These are phyloP conservation scores for Drosophila lowei DNA, from an alignment of 1,140 invertebrate genomes.

Conservation along the genomic window DNA sequence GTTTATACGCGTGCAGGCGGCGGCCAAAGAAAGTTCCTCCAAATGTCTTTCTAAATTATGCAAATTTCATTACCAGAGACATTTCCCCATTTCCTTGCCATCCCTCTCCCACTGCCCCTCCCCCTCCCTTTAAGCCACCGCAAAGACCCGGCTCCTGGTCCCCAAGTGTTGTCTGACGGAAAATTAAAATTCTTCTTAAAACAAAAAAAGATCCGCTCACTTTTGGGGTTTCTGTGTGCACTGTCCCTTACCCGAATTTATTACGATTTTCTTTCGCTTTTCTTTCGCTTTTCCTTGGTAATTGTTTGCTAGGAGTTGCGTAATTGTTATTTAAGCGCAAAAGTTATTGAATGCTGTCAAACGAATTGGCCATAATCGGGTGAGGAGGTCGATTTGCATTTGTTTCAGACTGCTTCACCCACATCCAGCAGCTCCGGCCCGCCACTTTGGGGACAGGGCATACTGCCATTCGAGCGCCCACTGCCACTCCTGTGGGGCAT, in stretches of 20 bases:
- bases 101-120: background rate
- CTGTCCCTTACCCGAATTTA: conserved; percentile 28
- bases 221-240: conserved; percentile 42
- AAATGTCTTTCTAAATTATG: conserved; percentile 81
- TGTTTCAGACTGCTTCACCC: conserved; percentile 20
- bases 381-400: conserved; percentile 44
- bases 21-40: conserved; percentile 62
- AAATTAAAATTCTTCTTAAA: conserved; percentile 78
- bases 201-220: conserved; percentile 44
- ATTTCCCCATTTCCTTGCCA: conserved; percentile 22
- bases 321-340: conserved; percentile 69
- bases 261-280: conserved; percentile 62
- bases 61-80: conserved; percentile 74
- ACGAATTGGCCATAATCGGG: conserved; percentile 55
- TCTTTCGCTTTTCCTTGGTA: conserved; percentile 49
- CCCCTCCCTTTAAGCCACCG: conserved; percentile 5
- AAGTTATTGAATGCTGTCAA: conserved; percentile 69
- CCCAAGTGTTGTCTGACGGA: conserved; percentile 30
- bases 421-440: conserved; percentile 6
- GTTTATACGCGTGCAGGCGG: conserved; percentile 69
- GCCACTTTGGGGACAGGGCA: background rate
- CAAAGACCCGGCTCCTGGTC: conserved; percentile 7
- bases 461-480: background rate
- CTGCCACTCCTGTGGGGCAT: background rate
- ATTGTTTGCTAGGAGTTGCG: conserved; percentile 68